Evolutionary conservation across 1,140 invertebrate genomes (phyloP).

Genomic region (Eufriesea mexicana): DNA sequence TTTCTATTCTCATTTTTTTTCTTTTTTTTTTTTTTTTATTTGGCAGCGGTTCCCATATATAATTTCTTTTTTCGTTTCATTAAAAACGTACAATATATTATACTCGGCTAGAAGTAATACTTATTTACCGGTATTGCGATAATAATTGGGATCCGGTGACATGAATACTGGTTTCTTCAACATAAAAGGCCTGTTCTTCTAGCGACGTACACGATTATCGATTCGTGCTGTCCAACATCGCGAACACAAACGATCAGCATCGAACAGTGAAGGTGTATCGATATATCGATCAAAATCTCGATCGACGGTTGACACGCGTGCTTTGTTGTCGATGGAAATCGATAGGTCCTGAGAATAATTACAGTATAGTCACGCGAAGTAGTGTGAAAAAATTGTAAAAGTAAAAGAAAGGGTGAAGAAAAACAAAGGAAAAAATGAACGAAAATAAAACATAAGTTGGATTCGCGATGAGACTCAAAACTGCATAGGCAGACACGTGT

Average conservation of each 20-base stretch:
- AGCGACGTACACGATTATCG: conserved; percentile 12
- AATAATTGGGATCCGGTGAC: conserved; percentile 1
- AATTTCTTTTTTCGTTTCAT: background rate
- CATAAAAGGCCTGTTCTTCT: background rate
- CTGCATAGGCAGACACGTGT: background rate
- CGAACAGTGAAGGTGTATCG: background rate
- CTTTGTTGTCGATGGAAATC: conserved; percentile 59
- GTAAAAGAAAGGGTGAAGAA: too few relatives aligned
- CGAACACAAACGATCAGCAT: conserved; percentile 47
- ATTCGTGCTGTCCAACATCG: conserved; percentile 21
- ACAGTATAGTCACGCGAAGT: conserved; percentile 51
- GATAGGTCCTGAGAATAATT: conserved; percentile 66
- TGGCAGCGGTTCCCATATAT: conserved; percentile 50
- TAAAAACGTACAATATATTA: conserved; percentile 54
- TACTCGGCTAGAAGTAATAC: conserved; percentile 30
- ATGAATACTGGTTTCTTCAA: background rate
- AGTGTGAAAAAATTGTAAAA: background rate
- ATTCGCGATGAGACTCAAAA: background rate
- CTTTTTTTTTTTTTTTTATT: conserved; percentile 26
- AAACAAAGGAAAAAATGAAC: background rate
- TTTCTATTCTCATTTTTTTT: background rate
- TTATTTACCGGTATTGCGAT: conserved; percentile 31
- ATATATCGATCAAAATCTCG: background rate
- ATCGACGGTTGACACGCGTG: conserved; percentile 1
- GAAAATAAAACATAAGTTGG: background rate